Conservation (phyloP, 1,140 invertebrate species). For the Calliphora vicina region DNA sequence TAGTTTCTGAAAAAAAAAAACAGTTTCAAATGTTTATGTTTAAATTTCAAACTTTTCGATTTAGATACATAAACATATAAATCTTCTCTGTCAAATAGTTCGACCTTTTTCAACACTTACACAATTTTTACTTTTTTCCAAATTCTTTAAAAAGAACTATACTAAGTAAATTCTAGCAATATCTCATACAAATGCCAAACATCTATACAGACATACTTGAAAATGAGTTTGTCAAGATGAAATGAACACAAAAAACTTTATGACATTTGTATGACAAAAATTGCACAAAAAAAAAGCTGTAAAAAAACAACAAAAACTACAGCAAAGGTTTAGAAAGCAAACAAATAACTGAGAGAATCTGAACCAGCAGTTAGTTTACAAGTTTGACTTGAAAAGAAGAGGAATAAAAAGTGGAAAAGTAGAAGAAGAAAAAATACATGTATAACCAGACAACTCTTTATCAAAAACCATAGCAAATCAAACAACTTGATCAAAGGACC, state of each 20-base stretch:
- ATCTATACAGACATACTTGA: not conserved
- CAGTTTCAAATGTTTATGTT: no score
- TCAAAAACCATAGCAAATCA: not conserved
- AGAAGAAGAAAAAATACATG: not conserved
- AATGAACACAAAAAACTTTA: conserved; percentile 6
- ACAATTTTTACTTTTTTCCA: not conserved
- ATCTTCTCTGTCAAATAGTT: no score
- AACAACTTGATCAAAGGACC: not conserved
- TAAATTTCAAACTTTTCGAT: no score
- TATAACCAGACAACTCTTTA: not conserved
- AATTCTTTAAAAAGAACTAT: not conserved
- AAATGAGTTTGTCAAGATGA: not conserved
- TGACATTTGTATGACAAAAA: conserved; percentile 21
- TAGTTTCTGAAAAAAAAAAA: no score
- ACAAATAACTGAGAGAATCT: not conserved
- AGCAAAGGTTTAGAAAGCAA: no score
- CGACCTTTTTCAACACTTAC: not conserved
- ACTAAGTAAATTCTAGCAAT: not conserved
- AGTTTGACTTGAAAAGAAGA: not conserved
- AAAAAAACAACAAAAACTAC: not conserved
- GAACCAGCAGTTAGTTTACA: not conserved
- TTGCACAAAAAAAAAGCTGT: not conserved
- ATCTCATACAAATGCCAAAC: not conserved
- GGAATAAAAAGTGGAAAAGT: not conserved
- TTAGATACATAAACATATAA: no score